Evolutionary conservation across 2,888 invertebrate species (phyloP), one percentile per base, ranked within the genome.

Genomic region (Villa cingulata): DNA sequence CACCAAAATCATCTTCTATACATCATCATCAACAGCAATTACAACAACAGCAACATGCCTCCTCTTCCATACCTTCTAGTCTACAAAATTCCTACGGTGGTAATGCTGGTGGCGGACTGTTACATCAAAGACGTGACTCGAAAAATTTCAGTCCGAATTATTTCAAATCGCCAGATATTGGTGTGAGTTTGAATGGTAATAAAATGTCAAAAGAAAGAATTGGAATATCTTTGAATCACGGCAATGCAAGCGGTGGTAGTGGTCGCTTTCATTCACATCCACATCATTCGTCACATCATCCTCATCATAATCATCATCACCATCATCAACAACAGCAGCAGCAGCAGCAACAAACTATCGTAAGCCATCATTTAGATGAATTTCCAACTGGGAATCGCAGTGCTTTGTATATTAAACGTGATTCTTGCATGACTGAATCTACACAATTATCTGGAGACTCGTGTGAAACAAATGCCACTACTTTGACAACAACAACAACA

Each of bases 371-470:
- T 16, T 16, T 51, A 18, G 48, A 48, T 39, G 53, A 53, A 27
- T 53, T 53, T 36, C 38, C 51, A 3, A 15, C 32, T 2, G 39
- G 42, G 2, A 37, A 29, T 14, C 46, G 49, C 14, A 18, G 42
- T n/a, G 54, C 50, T 47, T 42, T 54, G 4, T 55, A 53, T 36
- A 15, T 62, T 1, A 68, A 68, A 51, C 59, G 67, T 1, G 67
- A 68, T 47, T 68, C 68, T 1, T 68, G 68, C 52, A 60, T 67
- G 39, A 68, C 67, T 0, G 68, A 68, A 43, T 63, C 63, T 43
- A 68, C 67, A 1, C 68, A 68, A 53, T 54, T 67, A 3, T 68
- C 68, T 1, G 60, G 61, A 37, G 67, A 68, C 20, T 68, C 67
- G 1, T 59, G 58, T 4, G 65, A 65, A 37, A 64, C 64, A 3